phyloP scores from a whole-genome alignment of 2,888 invertebrate genomes.

The Netelia fuscicornis region DNA sequence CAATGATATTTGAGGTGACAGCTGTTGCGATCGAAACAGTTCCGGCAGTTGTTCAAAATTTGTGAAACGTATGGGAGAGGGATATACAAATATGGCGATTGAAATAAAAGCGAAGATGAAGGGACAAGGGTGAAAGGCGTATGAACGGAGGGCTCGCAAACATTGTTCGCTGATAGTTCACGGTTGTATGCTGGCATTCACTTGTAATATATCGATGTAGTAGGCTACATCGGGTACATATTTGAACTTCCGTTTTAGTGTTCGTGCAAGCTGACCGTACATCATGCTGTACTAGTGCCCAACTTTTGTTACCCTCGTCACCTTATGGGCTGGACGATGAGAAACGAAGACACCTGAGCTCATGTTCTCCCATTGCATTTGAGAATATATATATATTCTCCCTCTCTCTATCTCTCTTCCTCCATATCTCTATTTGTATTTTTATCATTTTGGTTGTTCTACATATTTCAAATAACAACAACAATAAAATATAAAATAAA shows the following conservation, averaged over 20 bases:
- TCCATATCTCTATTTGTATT: not conserved
- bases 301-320: slow-evolving; percentile 48
- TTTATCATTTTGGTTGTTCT: slow-evolving; percentile 10
- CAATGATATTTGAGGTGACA: slow-evolving; percentile 1
- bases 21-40: slow-evolving; percentile 5
- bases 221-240: slow-evolving; percentile 33
- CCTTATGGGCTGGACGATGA: slow-evolving; percentile 26
- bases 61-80: not conserved
- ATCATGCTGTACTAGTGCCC: slow-evolving; percentile 19
- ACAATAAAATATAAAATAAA: not conserved
- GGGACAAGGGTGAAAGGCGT: not conserved
- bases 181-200: not conserved
- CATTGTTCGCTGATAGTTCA: slow-evolving; percentile 36
- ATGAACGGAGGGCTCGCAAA: not conserved
- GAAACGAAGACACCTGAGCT: slow-evolving; percentile 41
- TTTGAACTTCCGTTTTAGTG: slow-evolving; percentile 49
- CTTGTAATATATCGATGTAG: slow-evolving; percentile 13
- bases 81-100: not conserved
- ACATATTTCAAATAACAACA: not conserved
- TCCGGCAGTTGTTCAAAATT: not conserved
- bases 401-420: not conserved
- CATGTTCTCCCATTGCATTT: slow-evolving; percentile 34
- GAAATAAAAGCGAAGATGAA: not conserved
- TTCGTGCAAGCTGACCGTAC: slow-evolving; percentile 43
- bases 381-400: slow-evolving; percentile 31